These are phyloP conservation scores for Zaprionus ghesquierei DNA, from an alignment of 1,140 invertebrate species.

Conservation along the genomic window DNA sequence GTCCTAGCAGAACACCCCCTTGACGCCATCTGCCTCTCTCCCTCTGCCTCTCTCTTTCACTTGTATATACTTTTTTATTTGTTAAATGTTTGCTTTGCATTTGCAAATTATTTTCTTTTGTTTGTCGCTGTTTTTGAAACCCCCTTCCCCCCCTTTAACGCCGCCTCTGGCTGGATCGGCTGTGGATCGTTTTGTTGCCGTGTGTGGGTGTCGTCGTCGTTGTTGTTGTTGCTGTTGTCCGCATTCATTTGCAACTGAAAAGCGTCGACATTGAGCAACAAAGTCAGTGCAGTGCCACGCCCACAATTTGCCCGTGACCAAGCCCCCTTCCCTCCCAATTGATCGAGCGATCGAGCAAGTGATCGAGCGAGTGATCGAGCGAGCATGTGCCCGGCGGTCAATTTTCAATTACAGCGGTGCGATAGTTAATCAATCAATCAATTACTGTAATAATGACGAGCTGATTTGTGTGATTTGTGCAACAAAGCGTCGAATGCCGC, in stretches of 20 bases:
- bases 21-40: background rate
- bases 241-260: constrained; percentile 67
- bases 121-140: constrained; percentile 15
- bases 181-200: constrained; percentile 20
- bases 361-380: background rate
- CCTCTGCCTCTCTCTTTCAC: no score
- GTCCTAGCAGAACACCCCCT: background rate
- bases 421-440: constrained; percentile 72
- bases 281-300: constrained; percentile 42
- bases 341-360: background rate
- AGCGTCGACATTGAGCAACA: constrained; percentile 56
- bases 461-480: constrained; percentile 42
- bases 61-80: constrained; percentile 9
- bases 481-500: constrained; percentile 39
- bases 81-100: constrained; percentile 38
- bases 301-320: background rate
- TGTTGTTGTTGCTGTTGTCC: constrained; percentile 52
- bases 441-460: constrained; percentile 61
- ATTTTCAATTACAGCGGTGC: constrained; percentile 54
- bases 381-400: constrained; percentile 56
- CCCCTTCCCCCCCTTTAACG: background rate
- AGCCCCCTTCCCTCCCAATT: no score
- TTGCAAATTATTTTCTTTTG: constrained; percentile 38
- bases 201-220: constrained; percentile 1
- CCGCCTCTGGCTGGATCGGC: constrained; percentile 25